Conservation (phyloP, 2,888 invertebrate species). For the Synergus itoensis region DNA sequence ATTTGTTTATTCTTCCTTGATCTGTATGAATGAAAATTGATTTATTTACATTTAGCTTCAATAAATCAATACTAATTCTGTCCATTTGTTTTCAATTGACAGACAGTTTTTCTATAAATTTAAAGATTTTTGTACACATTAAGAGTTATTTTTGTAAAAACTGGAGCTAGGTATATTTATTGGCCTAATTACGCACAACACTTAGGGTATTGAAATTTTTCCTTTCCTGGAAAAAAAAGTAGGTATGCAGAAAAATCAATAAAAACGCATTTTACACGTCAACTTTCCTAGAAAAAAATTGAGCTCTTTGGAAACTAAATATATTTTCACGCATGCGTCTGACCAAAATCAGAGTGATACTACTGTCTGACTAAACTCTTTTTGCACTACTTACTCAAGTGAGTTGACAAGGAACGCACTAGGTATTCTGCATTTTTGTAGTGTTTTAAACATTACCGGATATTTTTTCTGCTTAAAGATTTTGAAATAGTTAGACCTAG, state of each 20-base stretch:
- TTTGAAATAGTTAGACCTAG: not conserved
- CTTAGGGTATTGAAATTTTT: slow-evolving; percentile 10
- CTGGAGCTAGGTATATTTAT: not conserved
- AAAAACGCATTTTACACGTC: not conserved
- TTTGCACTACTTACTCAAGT: not conserved
- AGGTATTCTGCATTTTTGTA: not conserved
- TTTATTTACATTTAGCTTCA: too few relatives aligned
- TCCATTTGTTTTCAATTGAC: too few relatives aligned
- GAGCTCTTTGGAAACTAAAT: not conserved
- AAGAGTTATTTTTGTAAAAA: not conserved
- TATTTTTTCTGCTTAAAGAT: not conserved
- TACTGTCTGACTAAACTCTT: slow-evolving; percentile 5
- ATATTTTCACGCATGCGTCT: slow-evolving; percentile 29
- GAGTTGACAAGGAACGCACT: not conserved
- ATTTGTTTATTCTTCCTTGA: not conserved
- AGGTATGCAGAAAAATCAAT: slow-evolving; percentile 12
- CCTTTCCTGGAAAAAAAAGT: slow-evolving; percentile 1
- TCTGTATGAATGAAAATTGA: not conserved
- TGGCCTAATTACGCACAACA: not conserved
- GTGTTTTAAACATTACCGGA: not conserved
- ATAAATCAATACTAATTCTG: too few relatives aligned
- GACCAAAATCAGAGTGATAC: not conserved
- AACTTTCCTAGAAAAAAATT: not conserved
- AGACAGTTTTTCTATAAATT: too few relatives aligned
- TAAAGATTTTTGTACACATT: not conserved